Base-by-base conservation (phyloP, 2,113 vertebrate species). In the Canis aureus region DNA sequence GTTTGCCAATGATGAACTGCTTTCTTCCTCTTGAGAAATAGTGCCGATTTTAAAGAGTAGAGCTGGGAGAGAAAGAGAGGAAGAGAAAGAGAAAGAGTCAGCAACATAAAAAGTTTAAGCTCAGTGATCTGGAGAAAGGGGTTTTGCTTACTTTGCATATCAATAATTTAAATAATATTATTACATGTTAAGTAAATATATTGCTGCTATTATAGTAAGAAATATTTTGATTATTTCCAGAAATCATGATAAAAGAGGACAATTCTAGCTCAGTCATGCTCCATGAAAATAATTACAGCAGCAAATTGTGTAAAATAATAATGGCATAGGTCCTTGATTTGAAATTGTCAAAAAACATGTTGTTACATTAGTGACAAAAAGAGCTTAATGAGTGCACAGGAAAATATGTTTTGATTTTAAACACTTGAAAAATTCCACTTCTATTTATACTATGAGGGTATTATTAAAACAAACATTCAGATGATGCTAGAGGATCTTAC, bases 271-370 rank as follows among this genome's bases (percentile, higher is more conserved):
- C 35, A 92, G 23, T 4, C 9, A 71, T 6, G 3, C 5, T 43
- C 19, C 29, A 53, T 11, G 49, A 83, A 95, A 87, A 90, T 57
- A 86, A 94, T 86, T 87, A 12, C 15, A 81, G 57, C 22, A 19
- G 32, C 13, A 88, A 82, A 64, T 81, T 89, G 35, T 89, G 7
- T 38, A 88, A 95, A 88, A 74, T 69, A 67, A 55, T 62, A 89
- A 55, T 80, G 3, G 0, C 23, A 19, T 22, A 79, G 64, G 32
- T 43, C 4, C 67, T 81, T 95, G 49, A 89, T 59, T 82, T 89
- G 60, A 94, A 86, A 59, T 95, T 64, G 15, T 66, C 12, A 71
- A 86, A 91, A 94, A 91, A 64, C 22, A 29, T 51, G 73, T 49
- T 71, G 22, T 25, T 71, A 25, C 38, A n/a, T 92, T 53, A 60